Evolutionary conservation across 2,113 vertebrate species (phyloP).

Genomic region (Microtus montanus): DNA sequence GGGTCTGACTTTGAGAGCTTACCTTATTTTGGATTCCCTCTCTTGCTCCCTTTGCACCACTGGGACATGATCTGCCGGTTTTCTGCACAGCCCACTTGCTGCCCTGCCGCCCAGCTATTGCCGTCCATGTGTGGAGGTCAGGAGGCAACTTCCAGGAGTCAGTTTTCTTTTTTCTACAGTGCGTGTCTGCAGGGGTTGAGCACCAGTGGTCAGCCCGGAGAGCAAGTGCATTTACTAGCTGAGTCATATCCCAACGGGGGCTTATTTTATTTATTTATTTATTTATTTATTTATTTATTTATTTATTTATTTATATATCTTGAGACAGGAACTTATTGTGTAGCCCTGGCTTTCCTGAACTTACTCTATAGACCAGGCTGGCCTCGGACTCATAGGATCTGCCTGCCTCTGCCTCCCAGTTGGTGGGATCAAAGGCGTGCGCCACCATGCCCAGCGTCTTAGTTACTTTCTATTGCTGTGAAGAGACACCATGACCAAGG

Average conservation of each 20-base stretch:
- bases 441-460: not conserved
- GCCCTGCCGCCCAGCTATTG: not conserved
- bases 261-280: too few relatives aligned
- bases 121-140: not conserved
- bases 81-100: not conserved
- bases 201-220: not conserved
- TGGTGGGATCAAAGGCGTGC: not conserved
- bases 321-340: not conserved
- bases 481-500: not conserved
- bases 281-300: not conserved
- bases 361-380: not conserved
- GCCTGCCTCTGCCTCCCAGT: not conserved
- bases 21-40: not conserved
- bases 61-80: not conserved
- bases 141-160: not conserved
- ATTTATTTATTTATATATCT: not conserved
- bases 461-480: not conserved
- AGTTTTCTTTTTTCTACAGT: not conserved
- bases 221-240: not conserved
- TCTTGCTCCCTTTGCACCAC: not conserved
- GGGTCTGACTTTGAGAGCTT: not conserved
- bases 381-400: not conserved
- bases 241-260: not conserved
- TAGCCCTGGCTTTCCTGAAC: not conserved
- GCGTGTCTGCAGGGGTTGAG: not conserved